Base-by-base conservation (phyloP, 2,888 invertebrate genomes). In the Perizoma affinitatum region DNA sequence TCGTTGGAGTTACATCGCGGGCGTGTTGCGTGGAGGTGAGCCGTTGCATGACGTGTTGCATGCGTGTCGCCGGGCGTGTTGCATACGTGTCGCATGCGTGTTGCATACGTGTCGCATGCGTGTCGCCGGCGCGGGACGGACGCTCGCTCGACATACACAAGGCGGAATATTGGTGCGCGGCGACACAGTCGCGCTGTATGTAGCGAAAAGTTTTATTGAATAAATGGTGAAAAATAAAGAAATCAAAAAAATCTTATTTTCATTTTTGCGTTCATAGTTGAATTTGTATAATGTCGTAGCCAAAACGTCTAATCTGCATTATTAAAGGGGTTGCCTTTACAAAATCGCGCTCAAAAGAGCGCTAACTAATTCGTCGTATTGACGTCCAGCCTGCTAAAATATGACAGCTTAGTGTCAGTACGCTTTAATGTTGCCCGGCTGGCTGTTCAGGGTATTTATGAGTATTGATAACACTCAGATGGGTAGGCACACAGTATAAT, bases 161-260 rank as follows among this genome's bases (percentile, higher is more conserved):
- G 87, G 84, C 87, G 87, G 84, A 86, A 86, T 88, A 87, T 87
- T 81, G 90, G 89, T 80, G 87, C 88, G 90, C 87, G 87, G 83
- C 83, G 84, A 88, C 40, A 54, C 59, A 84, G 86, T 88, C 86
- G 88, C 87, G 88, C 87, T 87, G 88, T 87, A 86, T 89, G 88
- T 87, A 88, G 86, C 90, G 87, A 90, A 87, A 88, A 88, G 90
- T 90, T 91, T 92, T 90, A 90, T 44, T 62, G 88, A 90, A 92
- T 92, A 92, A 92, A 92, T 91, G 91, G 91, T 91, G 89, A 90
- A 90, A 89, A 90, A 89, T 90, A 90, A 90, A 90, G 85, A 90
- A 91, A 90, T 85, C 88, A 88, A 84, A 89, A 90, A 90, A 88
- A 86, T 67, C n/a, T 45, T 22, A 49, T 55, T 58, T 61, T 55